A percentile compares a stretch with the other conserved stretches of the same genome.
Evolutionary conservation across 2,888 invertebrate species (phyloP).

Genomic region (Dryobotodes eremita): DNA sequence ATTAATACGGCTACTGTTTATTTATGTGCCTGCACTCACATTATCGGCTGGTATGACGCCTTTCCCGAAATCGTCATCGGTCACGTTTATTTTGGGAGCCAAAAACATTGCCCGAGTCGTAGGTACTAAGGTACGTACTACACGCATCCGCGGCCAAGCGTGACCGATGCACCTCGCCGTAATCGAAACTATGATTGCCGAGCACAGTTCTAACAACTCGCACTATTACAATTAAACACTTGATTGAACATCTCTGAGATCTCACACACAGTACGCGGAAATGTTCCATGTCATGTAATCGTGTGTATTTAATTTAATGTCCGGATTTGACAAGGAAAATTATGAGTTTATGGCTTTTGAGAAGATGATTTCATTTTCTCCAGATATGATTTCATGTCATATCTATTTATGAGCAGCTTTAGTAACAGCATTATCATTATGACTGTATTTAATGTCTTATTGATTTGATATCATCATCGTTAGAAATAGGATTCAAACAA

Average conservation of each 20-base stretch:
- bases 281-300: conserved; percentile 39
- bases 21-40: conserved; percentile 77
- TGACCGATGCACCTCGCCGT: conserved; percentile 58
- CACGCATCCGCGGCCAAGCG: conserved; percentile 45
- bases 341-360: conserved; percentile 25
- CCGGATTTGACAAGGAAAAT: conserved; percentile 26
- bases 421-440: conserved; percentile 12
- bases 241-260: conserved; percentile 47
- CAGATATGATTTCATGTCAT: conserved; percentile 30
- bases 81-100: conserved; percentile 86
- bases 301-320: conserved; percentile 29
- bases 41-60: conserved; percentile 80
- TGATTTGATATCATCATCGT: neutral
- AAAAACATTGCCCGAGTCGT: conserved; percentile 67
- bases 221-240: conserved; percentile 55
- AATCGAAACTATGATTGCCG: conserved; percentile 54
- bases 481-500: neutral
- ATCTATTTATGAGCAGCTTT: conserved; percentile 9
- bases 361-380: conserved; percentile 50
- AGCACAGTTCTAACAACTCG: conserved; percentile 35
- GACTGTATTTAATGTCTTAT: neutral
- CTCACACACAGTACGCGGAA: conserved; percentile 41
- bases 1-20: conserved; percentile 78
- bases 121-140: conserved; percentile 53
- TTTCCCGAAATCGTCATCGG: conserved; percentile 82